A percentile compares a stretch with the other conserved stretches of the same genome.
Conservation (phyloP, 2,888 invertebrate species). For the Melolontha melolontha region DNA sequence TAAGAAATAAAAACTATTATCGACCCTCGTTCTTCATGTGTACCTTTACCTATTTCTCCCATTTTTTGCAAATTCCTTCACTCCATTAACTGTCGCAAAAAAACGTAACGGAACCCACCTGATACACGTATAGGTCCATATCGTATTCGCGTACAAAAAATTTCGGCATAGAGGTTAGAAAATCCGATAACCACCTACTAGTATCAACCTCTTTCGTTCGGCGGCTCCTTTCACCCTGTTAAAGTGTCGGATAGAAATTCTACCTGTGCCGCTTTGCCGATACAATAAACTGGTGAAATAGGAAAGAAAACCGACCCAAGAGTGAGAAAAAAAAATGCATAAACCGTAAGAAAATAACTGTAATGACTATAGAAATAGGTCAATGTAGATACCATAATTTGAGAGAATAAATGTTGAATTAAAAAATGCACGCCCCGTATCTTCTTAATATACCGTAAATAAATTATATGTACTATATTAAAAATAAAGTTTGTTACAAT, state of each 20-base stretch:
- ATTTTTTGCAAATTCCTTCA: no score
- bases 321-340: conserved; percentile 14
- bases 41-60: no score
- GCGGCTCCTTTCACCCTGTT: conserved; percentile 28
- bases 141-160: conserved; percentile 8
- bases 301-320: conserved; percentile 1
- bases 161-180: conserved; percentile 11
- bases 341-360: conserved; percentile 33
- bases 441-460: no score
- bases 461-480: no score
- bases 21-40: no score
- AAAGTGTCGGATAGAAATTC: conserved; percentile 36
- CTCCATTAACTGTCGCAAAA: no score
- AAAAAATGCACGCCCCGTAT: no score
- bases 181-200: conserved; percentile 24
- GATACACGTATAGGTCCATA: no score
- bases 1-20: no score
- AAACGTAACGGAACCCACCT: no score
- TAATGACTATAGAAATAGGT: conserved; percentile 34
- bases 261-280: conserved; percentile 20
- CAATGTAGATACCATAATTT: conserved; percentile 23
- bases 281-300: conserved; percentile 15
- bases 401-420: neutral
- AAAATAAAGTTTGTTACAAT: no score
- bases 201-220: neutral